These are phyloP conservation scores for Neolamprologus devosi DNA, from an alignment of 2,113 vertebrate species.

Conservation along the genomic window DNA sequence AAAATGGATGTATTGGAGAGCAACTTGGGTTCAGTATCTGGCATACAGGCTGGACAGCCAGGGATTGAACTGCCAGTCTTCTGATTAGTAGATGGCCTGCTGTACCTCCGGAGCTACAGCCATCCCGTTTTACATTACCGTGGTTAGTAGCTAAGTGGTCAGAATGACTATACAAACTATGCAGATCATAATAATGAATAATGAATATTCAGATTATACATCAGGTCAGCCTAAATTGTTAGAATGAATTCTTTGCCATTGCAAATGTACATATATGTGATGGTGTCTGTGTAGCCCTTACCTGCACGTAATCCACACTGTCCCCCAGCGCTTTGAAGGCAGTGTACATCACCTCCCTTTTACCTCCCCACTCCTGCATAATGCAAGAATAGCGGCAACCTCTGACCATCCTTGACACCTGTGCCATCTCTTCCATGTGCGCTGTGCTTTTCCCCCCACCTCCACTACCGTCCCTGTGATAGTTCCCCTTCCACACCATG, in stretches of 20 bases:
- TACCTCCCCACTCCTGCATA: constrained; percentile 98
- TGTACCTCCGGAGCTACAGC: neutral
- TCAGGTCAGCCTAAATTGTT: neutral
- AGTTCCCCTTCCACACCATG: constrained; percentile 92
- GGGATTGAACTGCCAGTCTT: neutral
- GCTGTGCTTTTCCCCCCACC: constrained; percentile 36
- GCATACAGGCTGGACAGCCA: neutral
- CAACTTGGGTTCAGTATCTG: neutral
- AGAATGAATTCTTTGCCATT: neutral
- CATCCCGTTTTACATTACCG: accelerated
- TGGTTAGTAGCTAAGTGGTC: neutral
- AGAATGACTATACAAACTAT: neutral
- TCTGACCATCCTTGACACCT: constrained; percentile 75
- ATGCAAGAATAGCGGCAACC: constrained; percentile 82
- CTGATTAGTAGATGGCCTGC: neutral
- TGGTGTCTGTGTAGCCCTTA: constrained; percentile 32
- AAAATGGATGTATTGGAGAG: neutral
- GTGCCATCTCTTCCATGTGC: constrained; percentile 68
- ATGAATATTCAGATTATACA: neutral
- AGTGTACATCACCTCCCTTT: constrained; percentile 98
- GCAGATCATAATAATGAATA: neutral
- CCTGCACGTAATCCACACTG: constrained; percentile 95
- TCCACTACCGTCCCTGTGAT: constrained; percentile 78
- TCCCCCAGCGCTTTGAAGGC: constrained; percentile 92
- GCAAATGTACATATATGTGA: neutral